Evolutionary conservation across 2,797 vertebrate species (phyloP).

Genomic region (Chiloscyllium punctatum): DNA sequence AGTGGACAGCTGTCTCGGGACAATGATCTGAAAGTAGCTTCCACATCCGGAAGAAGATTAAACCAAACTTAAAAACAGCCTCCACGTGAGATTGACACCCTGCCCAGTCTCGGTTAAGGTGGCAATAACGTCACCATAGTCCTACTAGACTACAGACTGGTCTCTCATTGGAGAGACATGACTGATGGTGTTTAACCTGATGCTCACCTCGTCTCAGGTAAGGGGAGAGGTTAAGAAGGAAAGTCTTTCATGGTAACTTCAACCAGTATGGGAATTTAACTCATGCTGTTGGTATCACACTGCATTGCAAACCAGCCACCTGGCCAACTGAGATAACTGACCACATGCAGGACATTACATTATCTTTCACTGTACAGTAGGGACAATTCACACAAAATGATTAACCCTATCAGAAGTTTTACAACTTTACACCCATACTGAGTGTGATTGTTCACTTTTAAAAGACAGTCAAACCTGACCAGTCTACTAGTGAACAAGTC

Average conservation of each 20-base stretch:
- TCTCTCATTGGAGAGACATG: too few species aligned
- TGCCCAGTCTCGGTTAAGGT: not conserved
- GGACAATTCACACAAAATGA: not conserved
- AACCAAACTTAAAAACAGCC: not conserved
- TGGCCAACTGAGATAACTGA: too few species aligned
- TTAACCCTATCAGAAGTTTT: not conserved
- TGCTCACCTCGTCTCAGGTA: too few species aligned
- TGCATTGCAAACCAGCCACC: too few species aligned
- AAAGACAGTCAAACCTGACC: not conserved
- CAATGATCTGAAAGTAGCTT: not conserved
- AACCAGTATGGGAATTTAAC: too few species aligned
- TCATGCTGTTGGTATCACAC: too few species aligned
- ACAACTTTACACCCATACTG: not conserved
- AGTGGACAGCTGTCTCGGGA: not conserved
- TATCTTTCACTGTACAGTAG: not conserved
- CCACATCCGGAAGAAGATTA: not conserved
- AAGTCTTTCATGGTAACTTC: too few species aligned
- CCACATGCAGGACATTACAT: not conserved
- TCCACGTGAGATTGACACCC: not conserved
- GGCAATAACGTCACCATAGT: too few species aligned
- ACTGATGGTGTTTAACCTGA: too few species aligned
- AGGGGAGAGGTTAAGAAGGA: too few species aligned
- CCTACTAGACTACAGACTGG: too few species aligned
- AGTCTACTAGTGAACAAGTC: too few species aligned
- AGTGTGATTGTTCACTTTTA: not conserved